Conservation (phyloP, 2,888 invertebrate species). For the Erynnis tages region DNA sequence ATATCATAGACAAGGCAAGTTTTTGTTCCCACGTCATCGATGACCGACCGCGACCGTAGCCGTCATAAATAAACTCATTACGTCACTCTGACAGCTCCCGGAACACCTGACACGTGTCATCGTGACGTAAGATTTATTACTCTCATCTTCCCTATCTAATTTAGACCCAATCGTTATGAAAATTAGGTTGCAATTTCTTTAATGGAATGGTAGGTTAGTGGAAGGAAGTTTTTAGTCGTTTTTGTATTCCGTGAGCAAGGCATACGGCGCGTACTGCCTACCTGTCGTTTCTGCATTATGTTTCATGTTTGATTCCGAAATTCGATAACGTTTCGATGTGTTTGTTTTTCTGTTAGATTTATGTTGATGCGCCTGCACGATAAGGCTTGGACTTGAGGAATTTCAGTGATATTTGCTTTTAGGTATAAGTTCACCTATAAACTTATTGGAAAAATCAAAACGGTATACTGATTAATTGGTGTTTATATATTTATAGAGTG, state of each 20-base stretch:
- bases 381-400: neutral
- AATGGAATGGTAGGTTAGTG: neutral
- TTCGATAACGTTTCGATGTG: slow-evolving; percentile 42
- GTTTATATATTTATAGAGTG: too few relatives aligned
- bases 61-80: slow-evolving; percentile 70
- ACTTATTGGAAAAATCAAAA: too few relatives aligned
- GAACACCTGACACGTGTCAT: slow-evolving; percentile 65
- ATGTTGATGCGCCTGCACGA: slow-evolving; percentile 27
- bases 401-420: too few relatives aligned
- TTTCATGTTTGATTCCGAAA: slow-evolving; percentile 56
- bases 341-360: slow-evolving; percentile 30
- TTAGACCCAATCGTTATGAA: slow-evolving; percentile 32
- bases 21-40: slow-evolving; percentile 58
- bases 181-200: slow-evolving; percentile 1
- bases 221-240: slow-evolving; percentile 35
- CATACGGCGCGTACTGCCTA: slow-evolving; percentile 51
- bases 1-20: slow-evolving; percentile 31
- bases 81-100: slow-evolving; percentile 70
- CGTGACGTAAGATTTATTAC: slow-evolving; percentile 53
- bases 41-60: slow-evolving; percentile 46
- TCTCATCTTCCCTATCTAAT: slow-evolving; percentile 22
- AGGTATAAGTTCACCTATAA: too few relatives aligned
- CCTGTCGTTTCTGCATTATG: slow-evolving; percentile 62
- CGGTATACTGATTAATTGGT: too few relatives aligned
- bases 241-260: slow-evolving; percentile 39